Conservation (phyloP, 2,113 vertebrate species). For the Lagopus leucura region DNA sequence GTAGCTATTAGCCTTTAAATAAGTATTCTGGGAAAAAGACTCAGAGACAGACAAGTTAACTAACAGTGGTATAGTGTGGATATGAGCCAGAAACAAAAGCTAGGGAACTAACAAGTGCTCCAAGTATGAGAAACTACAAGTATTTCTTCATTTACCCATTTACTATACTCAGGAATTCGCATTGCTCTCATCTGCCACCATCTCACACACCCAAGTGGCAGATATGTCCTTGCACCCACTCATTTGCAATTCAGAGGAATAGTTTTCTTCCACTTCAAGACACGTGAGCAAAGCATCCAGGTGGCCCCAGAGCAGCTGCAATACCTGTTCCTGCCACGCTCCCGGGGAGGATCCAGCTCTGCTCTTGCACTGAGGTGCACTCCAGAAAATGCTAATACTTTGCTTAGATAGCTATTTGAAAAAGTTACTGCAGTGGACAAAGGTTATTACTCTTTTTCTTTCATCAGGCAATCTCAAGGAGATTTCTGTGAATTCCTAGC, state of each 20-base stretch:
- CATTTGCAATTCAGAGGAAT: background rate
- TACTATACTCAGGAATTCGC: accelerated
- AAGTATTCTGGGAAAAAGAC: background rate
- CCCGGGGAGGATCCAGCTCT: background rate
- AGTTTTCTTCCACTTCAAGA: background rate
- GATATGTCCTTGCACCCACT: background rate
- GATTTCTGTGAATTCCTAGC: background rate
- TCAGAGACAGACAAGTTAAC: background rate
- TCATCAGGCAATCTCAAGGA: background rate
- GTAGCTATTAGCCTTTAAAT: background rate
- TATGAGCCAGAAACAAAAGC: background rate
- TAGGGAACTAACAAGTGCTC: background rate
- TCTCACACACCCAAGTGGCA: background rate
- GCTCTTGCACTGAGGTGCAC: background rate
- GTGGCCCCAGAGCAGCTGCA: background rate
- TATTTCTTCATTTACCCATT: background rate
- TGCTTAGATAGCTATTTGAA: background rate
- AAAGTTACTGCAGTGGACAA: background rate
- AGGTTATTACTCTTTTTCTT: background rate
- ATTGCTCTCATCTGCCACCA: background rate
- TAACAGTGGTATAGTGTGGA: background rate
- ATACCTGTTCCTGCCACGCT: accelerated
- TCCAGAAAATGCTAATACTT: background rate
- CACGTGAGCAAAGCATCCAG: background rate
- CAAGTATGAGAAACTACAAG: background rate